These are phyloP conservation scores for Morelia viridis DNA, from an alignment of 2,797 vertebrate species.

Conservation along the genomic window DNA sequence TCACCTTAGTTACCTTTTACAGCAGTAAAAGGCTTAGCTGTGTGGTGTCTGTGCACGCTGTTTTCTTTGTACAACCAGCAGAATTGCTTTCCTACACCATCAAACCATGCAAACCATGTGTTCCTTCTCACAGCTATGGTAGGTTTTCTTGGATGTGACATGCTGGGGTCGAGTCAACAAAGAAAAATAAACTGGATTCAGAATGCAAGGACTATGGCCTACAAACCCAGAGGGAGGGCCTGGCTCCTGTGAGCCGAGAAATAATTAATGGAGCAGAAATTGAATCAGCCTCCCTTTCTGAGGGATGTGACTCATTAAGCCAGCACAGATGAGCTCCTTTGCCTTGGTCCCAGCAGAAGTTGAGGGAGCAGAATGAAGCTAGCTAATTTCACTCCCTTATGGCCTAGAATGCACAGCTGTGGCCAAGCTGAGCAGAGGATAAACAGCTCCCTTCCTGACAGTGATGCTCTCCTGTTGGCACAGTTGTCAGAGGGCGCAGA, in stretches of 20 bases:
- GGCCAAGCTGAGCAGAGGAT: not conserved
- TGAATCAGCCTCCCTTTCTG: constrained; percentile 50
- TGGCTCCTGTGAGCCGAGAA: constrained; percentile 47
- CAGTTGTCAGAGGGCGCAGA: rapidly evolving
- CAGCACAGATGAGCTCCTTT: constrained; percentile 53
- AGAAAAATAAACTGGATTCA: not conserved
- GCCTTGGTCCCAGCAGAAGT: constrained; percentile 35
- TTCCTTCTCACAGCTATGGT: constrained; percentile 6
- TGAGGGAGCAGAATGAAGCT: constrained; percentile 19
- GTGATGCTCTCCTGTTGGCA: not conserved
- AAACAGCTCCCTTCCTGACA: not conserved
- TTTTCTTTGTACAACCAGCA: not conserved
- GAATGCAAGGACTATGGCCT: not conserved
- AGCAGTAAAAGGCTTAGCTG: constrained; percentile 39
- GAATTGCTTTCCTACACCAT: not conserved
- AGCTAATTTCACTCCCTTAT: rapidly evolving
- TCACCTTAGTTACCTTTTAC: not conserved
- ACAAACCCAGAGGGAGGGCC: constrained; percentile 41
- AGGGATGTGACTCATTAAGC: constrained; percentile 56
- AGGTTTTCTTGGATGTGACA: not conserved
- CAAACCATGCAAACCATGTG: not conserved
- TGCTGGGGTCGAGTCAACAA: not conserved
- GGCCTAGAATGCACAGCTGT: not conserved
- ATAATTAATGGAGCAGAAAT: constrained; percentile 64
- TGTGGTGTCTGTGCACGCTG: constrained; percentile 1